Evolutionary conservation across 2,888 invertebrate genomes (phyloP), one percentile per base, ranked within the genome.

Genomic region (Unio delphinus): DNA sequence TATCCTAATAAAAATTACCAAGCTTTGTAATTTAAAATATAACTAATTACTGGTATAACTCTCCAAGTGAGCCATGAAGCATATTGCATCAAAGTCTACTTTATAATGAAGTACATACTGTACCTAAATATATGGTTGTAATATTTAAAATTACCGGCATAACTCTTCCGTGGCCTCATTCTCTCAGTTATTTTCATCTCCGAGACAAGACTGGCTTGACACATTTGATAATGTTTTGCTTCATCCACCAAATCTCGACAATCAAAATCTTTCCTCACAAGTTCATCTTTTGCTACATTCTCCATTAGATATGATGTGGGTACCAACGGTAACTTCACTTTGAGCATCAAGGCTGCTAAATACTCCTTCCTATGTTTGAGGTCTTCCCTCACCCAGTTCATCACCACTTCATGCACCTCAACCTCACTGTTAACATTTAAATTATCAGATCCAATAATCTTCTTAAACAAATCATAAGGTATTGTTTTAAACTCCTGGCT

Each of bases 241-340:
- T 90, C 89, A 72, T 90, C 89, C 23, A 91, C 78, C 58, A 86
- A 83, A 73, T 91, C 90, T n/a, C 90, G 80, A 72, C 91, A 91
- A 59, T 85, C 88, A 45, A 89, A 76, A 72, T 83, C 83, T 60
- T 80, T 83, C 65, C 84, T 80, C 8, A 89, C 76, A 58, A 89
- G 67, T 62, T 85, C 86, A 65, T 90, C 87, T 20, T 72, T 83
- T 61, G 87, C 88, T 0, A 89, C 89, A n/a, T 77, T 81, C 74
- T 86, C 83, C 80, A 90, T 84, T 18, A 91, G 82, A 72, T 89
- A 91, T 1, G 79, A 69, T 28, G 87, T 78, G 2, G 83, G 84
- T n/a, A 91, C 78, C 55, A 90, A 86, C 1, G 90, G 87, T 54
- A 91, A 82, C 68, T 89, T 88, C 4, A 91, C 86, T 67, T 87